phyloP scores from a whole-genome alignment of 2,797 vertebrate genomes.

The Meriones psammophilus region DNA sequence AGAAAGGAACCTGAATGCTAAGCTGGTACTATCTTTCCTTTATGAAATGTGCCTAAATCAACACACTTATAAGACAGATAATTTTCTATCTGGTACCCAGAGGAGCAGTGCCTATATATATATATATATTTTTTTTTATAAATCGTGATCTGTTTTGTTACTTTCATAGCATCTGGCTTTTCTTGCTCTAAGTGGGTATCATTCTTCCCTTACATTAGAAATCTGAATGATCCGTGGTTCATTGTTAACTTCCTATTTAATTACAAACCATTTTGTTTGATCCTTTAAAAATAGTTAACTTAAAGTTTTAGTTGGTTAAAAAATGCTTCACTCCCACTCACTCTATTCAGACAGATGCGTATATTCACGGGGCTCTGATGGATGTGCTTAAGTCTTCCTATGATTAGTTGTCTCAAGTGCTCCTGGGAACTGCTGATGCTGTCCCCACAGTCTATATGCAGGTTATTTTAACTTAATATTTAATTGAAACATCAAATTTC shows the following conservation, averaged over 20 bases:
- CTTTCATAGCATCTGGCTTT: background rate
- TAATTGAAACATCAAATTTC: slow-evolving; percentile 16
- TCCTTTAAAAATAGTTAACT: slow-evolving; percentile 13
- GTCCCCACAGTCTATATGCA: background rate
- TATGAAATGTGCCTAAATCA: background rate
- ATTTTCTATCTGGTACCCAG: background rate
- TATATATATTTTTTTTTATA: no score
- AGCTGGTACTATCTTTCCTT: background rate
- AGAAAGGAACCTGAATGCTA: background rate
- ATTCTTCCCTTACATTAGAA: background rate
- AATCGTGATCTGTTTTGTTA: background rate
- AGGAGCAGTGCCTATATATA: no score
- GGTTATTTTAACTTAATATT: background rate
- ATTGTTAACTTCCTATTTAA: slow-evolving; percentile 6
- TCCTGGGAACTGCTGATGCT: background rate
- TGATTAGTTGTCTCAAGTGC: background rate
- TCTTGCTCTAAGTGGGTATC: background rate
- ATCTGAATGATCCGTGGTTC: background rate
- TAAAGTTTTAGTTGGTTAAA: background rate
- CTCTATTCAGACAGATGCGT: background rate
- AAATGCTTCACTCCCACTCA: background rate
- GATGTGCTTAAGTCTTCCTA: background rate
- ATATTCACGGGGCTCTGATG: background rate
- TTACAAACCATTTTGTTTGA: background rate
- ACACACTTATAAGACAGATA: background rate